Evolutionary conservation across 2,113 vertebrate genomes (phyloP), one percentile per base, ranked within the genome.

Genomic region (Triplophysa tibetana): DNA sequence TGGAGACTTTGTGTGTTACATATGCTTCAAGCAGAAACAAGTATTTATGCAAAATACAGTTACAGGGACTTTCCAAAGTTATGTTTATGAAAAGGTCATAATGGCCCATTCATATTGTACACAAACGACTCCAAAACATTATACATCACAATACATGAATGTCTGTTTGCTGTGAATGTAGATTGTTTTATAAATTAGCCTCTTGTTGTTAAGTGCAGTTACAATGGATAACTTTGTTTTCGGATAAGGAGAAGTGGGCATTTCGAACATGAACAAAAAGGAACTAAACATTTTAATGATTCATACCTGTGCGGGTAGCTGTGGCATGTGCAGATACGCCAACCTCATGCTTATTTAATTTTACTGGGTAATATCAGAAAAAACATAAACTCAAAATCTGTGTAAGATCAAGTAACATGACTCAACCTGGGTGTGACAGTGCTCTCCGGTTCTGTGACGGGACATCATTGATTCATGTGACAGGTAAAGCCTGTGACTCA

Each of bases 11-110:
- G 73, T 85, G 56, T 61, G 23, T 85, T 63, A 45, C 26, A 67
- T 67, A 61, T 52, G 45, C 9, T 68, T 17, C 50, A 33, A 60
- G 24, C 75, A 9, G 73, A 33, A 64, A 73, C 70, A 64, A 82
- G 77, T 58, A 74, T 74, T n/a, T 77, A 78, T 79, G 76, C 76
- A 81, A 83, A 83, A 81, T 41, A 81, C 79, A 78, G 67, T 50
- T 76, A 73, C 65, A 4, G 81, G 84, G 79, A 79, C 63, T 82
- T 84, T 83, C 80, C 82, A 29, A 66, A 48, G 26, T 43, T 45
- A 8, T 26, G 6, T 64, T 16, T 78, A 43, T 77, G 60, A 58
- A 78, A 45, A 48, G 14, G 43, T 21, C 38, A 52, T 52, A 79
- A 17, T 48, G 48, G 61, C 60, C 8, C 54, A 61, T 74, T 74